Base-by-base conservation (phyloP, 2,888 invertebrate species). In the Standfussiana lucernea region DNA sequence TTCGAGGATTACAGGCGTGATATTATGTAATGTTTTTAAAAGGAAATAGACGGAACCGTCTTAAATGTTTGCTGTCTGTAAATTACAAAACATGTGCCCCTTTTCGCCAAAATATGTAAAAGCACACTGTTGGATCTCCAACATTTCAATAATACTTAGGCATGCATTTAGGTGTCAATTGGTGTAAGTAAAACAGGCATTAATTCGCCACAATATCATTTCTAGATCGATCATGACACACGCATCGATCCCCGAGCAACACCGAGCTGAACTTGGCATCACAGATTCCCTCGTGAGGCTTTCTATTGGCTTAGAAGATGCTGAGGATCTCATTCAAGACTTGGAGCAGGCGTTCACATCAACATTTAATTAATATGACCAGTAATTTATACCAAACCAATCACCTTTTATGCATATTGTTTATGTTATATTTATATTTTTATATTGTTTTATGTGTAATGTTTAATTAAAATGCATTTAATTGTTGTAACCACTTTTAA, bases 271-370 rank as follows among this genome's bases (percentile, higher is more conserved):
- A 80, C 97, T 99, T 32, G 98, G 98, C 15, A 99, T 99, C 83
- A 98, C 98, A 0, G 98, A 99, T 91, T 97, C 98, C 50, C 96
- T 99, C 45, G 97, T 99, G 70, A 97, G 99, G 83, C 94, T 99
- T 37, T 99, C 99, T 0, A 98, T 99, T 72, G 99, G 99, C 7
- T 94, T 99, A 35, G 99, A 99, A 96, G 98, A 98, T 87, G 96
- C 97, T 3, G 97, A 98, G 50, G 99, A 99, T 95, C 97, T 99
- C 67, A 97, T 99, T 68, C 96, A 97, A 11, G 99, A 99, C 95
- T 94, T 99, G 64, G 97, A 98, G 80, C 98, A 98, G 93, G 99
- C 99, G 10, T 97, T 99, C 11, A 97, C 97, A 79, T 94, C 88
- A n/a, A 93, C 97, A 42, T 96, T 96, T 42, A 15, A 61, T 53